Percentiles rank a stretch among this genome's conserved stretches.
phyloP scores from a whole-genome alignment of 2,888 invertebrate species.

The Polia nebulosa region DNA sequence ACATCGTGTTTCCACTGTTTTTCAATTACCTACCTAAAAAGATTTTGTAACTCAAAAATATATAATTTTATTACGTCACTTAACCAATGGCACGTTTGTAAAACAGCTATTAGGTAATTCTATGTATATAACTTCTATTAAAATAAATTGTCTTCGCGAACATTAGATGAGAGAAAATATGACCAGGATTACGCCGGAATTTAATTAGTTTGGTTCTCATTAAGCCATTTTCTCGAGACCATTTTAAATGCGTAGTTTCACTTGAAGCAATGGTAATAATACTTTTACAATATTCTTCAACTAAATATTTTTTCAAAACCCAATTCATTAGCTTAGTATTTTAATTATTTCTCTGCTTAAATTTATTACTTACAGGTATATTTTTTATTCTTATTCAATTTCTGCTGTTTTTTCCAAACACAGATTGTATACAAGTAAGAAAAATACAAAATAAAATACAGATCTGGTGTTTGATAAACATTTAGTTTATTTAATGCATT shows the following conservation, averaged over 20 bases:
- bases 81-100: conserved; percentile 15
- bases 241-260: conserved; percentile 5
- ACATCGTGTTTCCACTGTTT: neutral
- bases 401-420: neutral
- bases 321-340: no score
- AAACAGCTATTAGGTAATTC: no score
- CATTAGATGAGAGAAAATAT: conserved; percentile 15
- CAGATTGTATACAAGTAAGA: neutral
- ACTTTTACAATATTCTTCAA: no score
- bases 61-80: conserved; percentile 1
- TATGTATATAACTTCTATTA: conserved; percentile 18
- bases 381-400: neutral
- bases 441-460: neutral
- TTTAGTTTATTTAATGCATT: neutral
- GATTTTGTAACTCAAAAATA: conserved; percentile 7
- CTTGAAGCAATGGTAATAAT: neutral
- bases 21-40: conserved; percentile 2
- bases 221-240: conserved; percentile 20
- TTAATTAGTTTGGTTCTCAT: conserved; percentile 28
- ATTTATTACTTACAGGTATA: no score
- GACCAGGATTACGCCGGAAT: neutral
- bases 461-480: neutral
- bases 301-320: no score
- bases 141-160: conserved; percentile 13
- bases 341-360: no score